Percentiles rank a stretch among this genome's conserved stretches.
Conservation (phyloP, 2,113 vertebrate genomes). For the Stigmatopora argus region DNA sequence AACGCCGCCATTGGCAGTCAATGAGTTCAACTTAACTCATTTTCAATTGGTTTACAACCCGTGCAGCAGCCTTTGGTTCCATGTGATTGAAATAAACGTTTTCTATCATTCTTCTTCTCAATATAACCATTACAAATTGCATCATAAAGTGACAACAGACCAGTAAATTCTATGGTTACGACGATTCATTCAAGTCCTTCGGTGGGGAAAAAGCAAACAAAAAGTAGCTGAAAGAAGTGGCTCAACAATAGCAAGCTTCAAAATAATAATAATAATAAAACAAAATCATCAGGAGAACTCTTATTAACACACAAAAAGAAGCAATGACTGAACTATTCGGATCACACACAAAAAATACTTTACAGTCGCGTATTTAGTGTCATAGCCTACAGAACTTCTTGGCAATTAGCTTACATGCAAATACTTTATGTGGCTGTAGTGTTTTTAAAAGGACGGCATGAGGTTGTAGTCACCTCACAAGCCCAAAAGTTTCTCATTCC, state of each 20-base stretch:
- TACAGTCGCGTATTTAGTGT: background rate
- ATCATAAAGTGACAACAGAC: background rate
- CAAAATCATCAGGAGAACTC: background rate
- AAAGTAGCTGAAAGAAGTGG: background rate
- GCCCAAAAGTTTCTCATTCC: conserved; percentile 1
- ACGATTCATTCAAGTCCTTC: background rate
- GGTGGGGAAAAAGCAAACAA: background rate
- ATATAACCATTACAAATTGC: background rate
- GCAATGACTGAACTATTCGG: background rate
- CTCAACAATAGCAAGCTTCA: background rate
- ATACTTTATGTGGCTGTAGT: conserved; percentile 43
- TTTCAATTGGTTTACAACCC: background rate
- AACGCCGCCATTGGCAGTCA: no score
- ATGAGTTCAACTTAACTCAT: background rate
- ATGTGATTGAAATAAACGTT: background rate
- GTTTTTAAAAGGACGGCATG: conserved; percentile 30
- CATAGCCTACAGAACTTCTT: conserved; percentile 8
- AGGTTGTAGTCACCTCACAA: conserved; percentile 13
- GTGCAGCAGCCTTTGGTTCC: background rate
- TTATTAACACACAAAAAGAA: background rate
- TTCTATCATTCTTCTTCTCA: background rate
- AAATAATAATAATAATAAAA: background rate
- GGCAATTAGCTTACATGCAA: conserved; percentile 31
- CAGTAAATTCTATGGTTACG: background rate
- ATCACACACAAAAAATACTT: background rate